These are phyloP conservation scores for Cepaea nemoralis DNA, from an alignment of 1,140 invertebrate genomes.

Conservation along the genomic window DNA sequence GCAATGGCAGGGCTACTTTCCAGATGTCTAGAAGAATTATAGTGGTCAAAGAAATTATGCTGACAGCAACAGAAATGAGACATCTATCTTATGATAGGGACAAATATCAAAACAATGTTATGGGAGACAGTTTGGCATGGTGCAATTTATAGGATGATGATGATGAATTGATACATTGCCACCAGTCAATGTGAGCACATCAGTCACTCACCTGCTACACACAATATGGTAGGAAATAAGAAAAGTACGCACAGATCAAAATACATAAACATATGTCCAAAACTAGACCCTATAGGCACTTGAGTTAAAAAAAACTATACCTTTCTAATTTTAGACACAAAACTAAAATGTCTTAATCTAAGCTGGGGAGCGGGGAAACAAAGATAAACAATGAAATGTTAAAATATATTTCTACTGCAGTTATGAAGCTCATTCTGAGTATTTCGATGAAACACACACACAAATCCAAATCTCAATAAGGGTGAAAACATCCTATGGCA, in stretches of 20 bases:
- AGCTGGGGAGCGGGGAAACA: not conserved
- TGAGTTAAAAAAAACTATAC: not conserved
- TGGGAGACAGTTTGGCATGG: not conserved
- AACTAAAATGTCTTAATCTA: not conserved
- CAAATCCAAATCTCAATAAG: no score
- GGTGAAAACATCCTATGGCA: no score
- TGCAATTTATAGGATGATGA: no score
- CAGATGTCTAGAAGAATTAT: no score
- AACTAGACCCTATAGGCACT: not conserved
- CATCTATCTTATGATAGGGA: no score
- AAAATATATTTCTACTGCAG: no score
- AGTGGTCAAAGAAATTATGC: no score
- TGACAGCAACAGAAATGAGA: no score
- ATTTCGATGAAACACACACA: no score
- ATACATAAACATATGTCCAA: not conserved
- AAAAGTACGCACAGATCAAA: not conserved
- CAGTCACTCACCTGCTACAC: not conserved
- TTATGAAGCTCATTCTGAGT: no score
- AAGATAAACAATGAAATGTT: not conserved
- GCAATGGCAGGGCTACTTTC: no score
- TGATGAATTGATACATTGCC: constrained; percentile 6
- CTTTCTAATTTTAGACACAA: not conserved
- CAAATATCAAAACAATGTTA: no score
- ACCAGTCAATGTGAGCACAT: constrained; percentile 5
- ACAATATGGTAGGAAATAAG: not conserved